These are phyloP conservation scores for Burhinus bistriatus DNA, from an alignment of 2,113 vertebrate species.

Conservation along the genomic window DNA sequence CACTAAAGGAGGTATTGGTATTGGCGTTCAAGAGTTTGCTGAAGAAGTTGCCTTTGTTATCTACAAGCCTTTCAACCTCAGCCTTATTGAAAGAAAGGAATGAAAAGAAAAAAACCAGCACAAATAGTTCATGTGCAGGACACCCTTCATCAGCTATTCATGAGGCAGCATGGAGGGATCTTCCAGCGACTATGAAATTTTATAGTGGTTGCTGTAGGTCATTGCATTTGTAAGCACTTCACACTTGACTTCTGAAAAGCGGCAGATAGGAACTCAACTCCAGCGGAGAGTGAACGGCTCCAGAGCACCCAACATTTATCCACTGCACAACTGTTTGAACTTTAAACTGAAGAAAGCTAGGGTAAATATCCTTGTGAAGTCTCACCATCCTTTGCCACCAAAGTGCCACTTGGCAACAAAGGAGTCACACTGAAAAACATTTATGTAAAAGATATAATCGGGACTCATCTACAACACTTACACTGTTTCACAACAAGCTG, in stretches of 20 bases:
- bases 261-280: not conserved
- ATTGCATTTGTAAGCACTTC: not conserved
- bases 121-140: not conserved
- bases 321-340: not conserved
- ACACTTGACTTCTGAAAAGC: not conserved
- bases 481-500: not conserved
- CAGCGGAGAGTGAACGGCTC: not conserved
- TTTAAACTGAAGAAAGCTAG: not conserved
- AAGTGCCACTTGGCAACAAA: not conserved
- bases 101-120: not conserved
- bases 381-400: not conserved
- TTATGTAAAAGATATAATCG: not conserved
- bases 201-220: not conserved
- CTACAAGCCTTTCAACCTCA: not conserved
- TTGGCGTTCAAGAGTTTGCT: not conserved
- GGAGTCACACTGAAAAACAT: not conserved
- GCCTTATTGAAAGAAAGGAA: not conserved
- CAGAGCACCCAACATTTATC: not conserved
- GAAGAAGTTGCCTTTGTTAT: not conserved
- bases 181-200: not conserved
- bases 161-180: not conserved
- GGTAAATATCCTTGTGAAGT: not conserved
- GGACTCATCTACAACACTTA: not conserved
- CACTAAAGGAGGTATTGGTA: not conserved
- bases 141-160: not conserved